Conservation (phyloP, 2,113 vertebrate species). For the Dasypus novemcinctus region DNA sequence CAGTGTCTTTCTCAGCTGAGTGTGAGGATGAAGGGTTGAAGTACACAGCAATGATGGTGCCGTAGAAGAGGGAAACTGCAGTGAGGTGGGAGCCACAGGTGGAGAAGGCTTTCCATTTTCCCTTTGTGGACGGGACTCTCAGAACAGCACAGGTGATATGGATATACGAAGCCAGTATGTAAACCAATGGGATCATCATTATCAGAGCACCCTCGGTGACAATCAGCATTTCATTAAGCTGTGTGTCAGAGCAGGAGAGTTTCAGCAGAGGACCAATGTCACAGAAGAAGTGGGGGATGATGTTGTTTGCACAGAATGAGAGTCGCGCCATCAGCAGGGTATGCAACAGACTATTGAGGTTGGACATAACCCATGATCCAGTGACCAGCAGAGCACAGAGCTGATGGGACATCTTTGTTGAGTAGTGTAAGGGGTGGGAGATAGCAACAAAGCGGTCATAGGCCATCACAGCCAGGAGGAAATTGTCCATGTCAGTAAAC, state of each 20-base stretch:
- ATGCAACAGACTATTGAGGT: no score
- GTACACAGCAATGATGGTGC: no score
- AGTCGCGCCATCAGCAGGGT: constrained; percentile 55
- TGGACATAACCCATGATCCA: constrained; percentile 48
- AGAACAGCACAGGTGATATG: constrained; percentile 59
- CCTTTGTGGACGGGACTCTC: no score
- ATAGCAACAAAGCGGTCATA: not conserved
- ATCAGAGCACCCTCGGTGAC: constrained; percentile 61
- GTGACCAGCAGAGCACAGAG: constrained; percentile 10
- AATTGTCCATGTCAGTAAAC: constrained; percentile 64
- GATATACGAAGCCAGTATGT: constrained; percentile 52
- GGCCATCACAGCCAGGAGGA: constrained; percentile 73
- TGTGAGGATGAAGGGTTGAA: no score
- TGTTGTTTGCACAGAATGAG: constrained; percentile 49
- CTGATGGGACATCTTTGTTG: accelerated
- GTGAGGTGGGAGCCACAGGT: no score
- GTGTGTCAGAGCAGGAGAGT: no score
- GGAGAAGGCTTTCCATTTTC: no score
- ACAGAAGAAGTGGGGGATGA: constrained; percentile 76
- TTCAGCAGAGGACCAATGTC: no score
- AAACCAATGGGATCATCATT: constrained; percentile 28
- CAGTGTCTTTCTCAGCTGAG: no score
- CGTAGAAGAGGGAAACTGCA: no score
- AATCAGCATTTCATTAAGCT: constrained; percentile 45
- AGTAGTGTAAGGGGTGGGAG: constrained; percentile 60